These are phyloP conservation scores for Thunnus thynnus DNA, from an alignment of 2,113 vertebrate genomes.

Conservation along the genomic window DNA sequence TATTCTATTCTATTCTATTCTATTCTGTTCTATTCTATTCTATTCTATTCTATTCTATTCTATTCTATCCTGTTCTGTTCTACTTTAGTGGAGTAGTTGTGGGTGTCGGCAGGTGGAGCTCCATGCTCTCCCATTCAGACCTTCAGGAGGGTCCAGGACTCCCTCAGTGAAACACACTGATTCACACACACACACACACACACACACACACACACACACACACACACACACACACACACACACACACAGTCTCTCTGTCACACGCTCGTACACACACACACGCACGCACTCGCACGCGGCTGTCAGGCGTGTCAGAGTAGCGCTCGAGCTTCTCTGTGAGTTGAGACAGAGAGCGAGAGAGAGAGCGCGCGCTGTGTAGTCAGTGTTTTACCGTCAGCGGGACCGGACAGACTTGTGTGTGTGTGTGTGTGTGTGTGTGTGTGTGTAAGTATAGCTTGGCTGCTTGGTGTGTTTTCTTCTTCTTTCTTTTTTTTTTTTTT, in stretches of 20 bases:
- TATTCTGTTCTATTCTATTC: neutral
- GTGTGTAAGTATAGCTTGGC: neutral
- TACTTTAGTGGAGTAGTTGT: neutral
- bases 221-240: neutral
- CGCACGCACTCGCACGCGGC: slow-evolving; percentile 10
- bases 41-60: neutral
- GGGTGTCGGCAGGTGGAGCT: slow-evolving; percentile 74
- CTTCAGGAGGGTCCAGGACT: slow-evolving; percentile 59
- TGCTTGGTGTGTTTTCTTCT: neutral
- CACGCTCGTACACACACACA: neutral
- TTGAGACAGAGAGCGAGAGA: slow-evolving; percentile 35
- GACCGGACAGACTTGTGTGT: slow-evolving; percentile 32
- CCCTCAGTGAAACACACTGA: slow-evolving; percentile 20
- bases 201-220: neutral
- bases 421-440: neutral
- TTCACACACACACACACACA: neutral
- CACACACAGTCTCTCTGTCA: neutral
- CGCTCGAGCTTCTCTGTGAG: slow-evolving; percentile 55
- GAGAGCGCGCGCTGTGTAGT: slow-evolving; percentile 26
- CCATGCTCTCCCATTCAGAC: slow-evolving; percentile 32
- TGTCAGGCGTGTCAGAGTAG: slow-evolving; percentile 56
- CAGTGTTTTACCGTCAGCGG: slow-evolving; percentile 19
- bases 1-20: neutral
- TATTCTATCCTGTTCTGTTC: neutral
- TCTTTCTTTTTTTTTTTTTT: neutral